These are phyloP conservation scores for Mylabris sibirica DNA, from an alignment of 2,888 invertebrate species.

Conservation along the genomic window DNA sequence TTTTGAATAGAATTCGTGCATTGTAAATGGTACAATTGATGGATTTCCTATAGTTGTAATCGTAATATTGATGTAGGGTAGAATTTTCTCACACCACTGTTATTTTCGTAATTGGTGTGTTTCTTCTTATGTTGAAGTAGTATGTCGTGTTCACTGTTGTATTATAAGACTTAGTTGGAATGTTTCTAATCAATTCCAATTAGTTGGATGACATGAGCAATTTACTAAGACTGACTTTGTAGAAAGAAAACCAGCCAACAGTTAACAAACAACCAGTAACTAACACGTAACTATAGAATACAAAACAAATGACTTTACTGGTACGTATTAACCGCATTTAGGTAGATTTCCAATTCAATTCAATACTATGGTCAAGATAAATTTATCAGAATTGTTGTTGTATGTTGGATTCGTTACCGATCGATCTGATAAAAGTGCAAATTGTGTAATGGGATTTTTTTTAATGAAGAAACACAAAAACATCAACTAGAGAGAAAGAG, in stretches of 20 bases:
- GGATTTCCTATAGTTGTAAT: conserved; percentile 2
- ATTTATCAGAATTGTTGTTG: neutral
- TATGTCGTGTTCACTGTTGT: conserved; percentile 26
- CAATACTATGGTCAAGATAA: neutral
- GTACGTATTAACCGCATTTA: neutral
- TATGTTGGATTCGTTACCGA: conserved; percentile 11
- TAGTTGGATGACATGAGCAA: conserved; percentile 48
- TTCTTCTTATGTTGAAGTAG: conserved; percentile 24
- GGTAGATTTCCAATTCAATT: neutral
- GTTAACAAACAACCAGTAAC: neutral
- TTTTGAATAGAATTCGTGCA: neutral
- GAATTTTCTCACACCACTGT: conserved; percentile 17
- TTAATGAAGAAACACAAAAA: neutral
- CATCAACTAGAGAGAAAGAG: neutral
- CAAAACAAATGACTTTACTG: conserved; percentile 37
- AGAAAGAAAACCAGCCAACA: conserved; percentile 34
- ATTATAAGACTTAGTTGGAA: conserved; percentile 28
- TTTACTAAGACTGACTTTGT: conserved; percentile 43
- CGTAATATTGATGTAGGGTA: neutral
- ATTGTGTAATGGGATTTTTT: conserved; percentile 15
- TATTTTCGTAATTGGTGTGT: conserved; percentile 31
- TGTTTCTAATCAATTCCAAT: conserved; percentile 50
- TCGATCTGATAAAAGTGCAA: conserved; percentile 11
- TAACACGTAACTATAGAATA: conserved; percentile 44
- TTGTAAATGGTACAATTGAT: neutral